Conservation (phyloP, 53 echinoderm and acorn worm species). For the Holothuria scabra region DNA sequence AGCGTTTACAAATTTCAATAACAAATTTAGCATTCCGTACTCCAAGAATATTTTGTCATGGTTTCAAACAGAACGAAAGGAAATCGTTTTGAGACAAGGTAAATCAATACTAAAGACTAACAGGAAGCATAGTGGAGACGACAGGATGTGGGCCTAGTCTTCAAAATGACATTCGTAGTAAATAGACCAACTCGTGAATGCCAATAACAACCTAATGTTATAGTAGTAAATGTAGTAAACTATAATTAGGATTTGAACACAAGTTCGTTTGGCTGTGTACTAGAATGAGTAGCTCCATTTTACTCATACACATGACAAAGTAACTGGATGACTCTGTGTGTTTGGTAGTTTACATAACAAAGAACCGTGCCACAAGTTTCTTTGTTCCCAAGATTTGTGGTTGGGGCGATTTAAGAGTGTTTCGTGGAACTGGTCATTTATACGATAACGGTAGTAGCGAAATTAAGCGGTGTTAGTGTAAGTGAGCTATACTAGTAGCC, state of each 20-base stretch:
- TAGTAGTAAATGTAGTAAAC: constrained; percentile 16
- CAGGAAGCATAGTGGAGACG: constrained; percentile 30
- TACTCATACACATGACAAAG: no score
- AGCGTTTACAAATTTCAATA: no score
- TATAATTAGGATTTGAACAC: background rate
- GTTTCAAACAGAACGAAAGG: background rate
- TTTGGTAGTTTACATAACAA: no score
- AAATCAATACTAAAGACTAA: background rate
- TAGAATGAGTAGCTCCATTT: no score
- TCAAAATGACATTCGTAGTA: constrained; percentile 29
- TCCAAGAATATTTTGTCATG: no score
- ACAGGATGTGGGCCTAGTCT: constrained; percentile 15
- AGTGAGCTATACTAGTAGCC: no score
- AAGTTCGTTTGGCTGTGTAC: no score
- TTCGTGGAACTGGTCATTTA: constrained; percentile 36
- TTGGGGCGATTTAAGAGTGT: background rate
- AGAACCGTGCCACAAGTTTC: no score
- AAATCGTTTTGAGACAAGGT: constrained; percentile 30
- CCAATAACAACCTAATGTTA: background rate
- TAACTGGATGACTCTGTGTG: no score
- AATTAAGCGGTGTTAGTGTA: no score
- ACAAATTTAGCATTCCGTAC: no score
- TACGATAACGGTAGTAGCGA: background rate
- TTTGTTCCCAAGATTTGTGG: no score
- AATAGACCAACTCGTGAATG: background rate